phyloP scores from a whole-genome alignment of 2,113 vertebrate species.

The Semicossyphus pulcher region DNA sequence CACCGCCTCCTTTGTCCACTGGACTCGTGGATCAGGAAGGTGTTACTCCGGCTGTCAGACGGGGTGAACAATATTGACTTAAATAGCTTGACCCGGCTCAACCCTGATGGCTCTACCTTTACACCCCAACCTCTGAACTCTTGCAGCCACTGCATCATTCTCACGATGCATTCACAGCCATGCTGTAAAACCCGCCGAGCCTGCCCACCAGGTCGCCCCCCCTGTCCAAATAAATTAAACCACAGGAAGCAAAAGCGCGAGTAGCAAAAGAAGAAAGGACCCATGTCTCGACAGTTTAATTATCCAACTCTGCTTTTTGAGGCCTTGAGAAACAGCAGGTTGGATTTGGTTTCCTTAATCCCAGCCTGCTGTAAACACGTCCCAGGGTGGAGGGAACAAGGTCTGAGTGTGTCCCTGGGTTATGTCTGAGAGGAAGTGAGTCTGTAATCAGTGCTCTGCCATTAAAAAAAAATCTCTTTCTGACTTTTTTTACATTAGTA shows the following conservation, averaged over 20 bases:
- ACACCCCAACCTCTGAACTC: slow-evolving; percentile 71
- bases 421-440: too few species aligned
- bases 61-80: slow-evolving; percentile 73
- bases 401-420: background rate
- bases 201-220: slow-evolving; percentile 55
- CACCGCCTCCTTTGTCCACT: slow-evolving; percentile 65
- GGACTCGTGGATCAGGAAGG: slow-evolving; percentile 75
- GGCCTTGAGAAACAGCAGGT: slow-evolving; percentile 73
- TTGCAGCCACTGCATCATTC: slow-evolving; percentile 42
- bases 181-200: slow-evolving; percentile 63
- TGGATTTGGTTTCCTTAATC: slow-evolving; percentile 72
- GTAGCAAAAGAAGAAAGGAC: slow-evolving; percentile 51
- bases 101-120: slow-evolving; percentile 69
- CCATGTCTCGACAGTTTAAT: slow-evolving; percentile 75
- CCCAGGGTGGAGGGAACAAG: slow-evolving; percentile 14
- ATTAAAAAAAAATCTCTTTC: background rate
- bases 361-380: slow-evolving; percentile 67
- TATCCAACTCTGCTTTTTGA: slow-evolving; percentile 72
- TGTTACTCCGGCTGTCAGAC: slow-evolving; percentile 78
- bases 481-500: background rate
- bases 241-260: slow-evolving; percentile 46
- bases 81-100: slow-evolving; percentile 74
- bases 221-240: slow-evolving; percentile 81
- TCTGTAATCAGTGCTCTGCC: too few species aligned
- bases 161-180: slow-evolving; percentile 11